phyloP scores from a whole-genome alignment of 2,113 vertebrate species.

The Patagioenas fasciata region DNA sequence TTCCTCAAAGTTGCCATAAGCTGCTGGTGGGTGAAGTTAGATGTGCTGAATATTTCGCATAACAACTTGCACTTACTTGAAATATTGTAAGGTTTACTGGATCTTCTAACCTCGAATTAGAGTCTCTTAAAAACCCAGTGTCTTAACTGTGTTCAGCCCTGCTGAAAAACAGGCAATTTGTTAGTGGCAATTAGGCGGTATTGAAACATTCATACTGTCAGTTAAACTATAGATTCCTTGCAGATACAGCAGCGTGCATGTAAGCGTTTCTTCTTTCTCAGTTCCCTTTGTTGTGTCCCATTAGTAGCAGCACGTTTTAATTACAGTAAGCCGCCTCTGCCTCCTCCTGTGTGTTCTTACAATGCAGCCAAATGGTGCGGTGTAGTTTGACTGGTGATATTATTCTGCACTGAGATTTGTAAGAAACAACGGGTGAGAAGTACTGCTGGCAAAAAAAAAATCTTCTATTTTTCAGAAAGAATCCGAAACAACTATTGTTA shows the following conservation, averaged over 20 bases:
- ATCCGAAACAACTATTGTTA: conserved; percentile 6
- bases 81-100: not conserved
- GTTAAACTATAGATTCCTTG: not conserved
- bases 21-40: not conserved
- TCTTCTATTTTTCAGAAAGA: not conserved
- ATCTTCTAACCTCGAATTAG: not conserved
- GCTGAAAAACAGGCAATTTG: not conserved
- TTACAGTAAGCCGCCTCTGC: not conserved
- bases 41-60: not conserved
- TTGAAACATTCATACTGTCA: rapidly evolving
- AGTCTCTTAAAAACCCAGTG: not conserved
- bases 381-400: conserved; percentile 22
- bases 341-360: conserved; percentile 49
- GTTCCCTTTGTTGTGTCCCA: not conserved
- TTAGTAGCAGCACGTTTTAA: conserved; percentile 26
- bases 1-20: not conserved
- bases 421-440: conserved; percentile 13
- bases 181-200: not conserved
- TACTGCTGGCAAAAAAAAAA: not conserved
- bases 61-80: not conserved
- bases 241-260: not conserved
- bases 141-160: not conserved
- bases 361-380: not conserved
- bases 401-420: conserved; percentile 18
- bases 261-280: conserved; percentile 12